Conservation (phyloP, 2,888 invertebrate genomes). For the Allophyes oxyacanthae region DNA sequence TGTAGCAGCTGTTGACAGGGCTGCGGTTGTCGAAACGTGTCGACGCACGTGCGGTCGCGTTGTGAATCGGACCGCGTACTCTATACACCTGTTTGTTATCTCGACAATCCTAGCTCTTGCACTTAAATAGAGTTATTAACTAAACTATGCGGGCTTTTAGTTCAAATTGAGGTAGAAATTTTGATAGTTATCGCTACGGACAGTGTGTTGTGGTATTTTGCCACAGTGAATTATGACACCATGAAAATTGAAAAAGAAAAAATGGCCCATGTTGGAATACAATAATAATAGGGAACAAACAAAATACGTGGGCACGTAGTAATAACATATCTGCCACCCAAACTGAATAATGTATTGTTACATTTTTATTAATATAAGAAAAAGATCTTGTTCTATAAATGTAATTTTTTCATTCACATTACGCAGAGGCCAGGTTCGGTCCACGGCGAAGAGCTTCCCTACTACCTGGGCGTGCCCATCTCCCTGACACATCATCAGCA, state of each 20-base stretch:
- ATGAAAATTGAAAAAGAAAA: too few species aligned
- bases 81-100: conserved; percentile 44
- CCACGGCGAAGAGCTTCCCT: conserved; percentile 96
- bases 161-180: conserved; percentile 25
- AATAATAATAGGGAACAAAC: too few species aligned
- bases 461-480: conserved; percentile 94
- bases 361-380: too few species aligned
- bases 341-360: too few species aligned
- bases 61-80: conserved; percentile 17
- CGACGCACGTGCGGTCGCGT: conserved; percentile 26
- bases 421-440: conserved; percentile 93
- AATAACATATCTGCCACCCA: too few species aligned
- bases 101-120: conserved; percentile 38
- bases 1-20: conserved; percentile 19
- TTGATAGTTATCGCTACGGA: conserved; percentile 13
- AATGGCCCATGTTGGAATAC: too few species aligned
- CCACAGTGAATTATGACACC: too few species aligned
- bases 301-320: too few species aligned
- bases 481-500: conserved; percentile 90
- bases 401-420: neutral
- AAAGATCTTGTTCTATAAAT: too few species aligned
- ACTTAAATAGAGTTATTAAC: conserved; percentile 42
- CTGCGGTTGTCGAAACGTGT: conserved; percentile 44
- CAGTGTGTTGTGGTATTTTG: neutral
- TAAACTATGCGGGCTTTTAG: conserved; percentile 36